Conservation (phyloP, 2,113 vertebrate genomes). For the Pelusios castaneus region DNA sequence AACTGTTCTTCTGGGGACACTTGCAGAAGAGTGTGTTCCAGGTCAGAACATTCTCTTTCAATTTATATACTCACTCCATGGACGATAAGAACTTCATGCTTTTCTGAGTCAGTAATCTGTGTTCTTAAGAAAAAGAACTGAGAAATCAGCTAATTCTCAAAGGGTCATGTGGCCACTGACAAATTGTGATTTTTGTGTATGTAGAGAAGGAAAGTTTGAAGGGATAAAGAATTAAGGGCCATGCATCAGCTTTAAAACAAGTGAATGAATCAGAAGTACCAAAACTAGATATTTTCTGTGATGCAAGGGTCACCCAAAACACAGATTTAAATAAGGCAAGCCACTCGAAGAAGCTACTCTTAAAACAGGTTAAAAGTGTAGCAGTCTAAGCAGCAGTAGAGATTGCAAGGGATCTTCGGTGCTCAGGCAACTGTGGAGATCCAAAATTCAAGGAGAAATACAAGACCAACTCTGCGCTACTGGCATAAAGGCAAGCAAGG, state of each 20-base stretch:
- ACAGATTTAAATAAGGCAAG: neutral
- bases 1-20: neutral
- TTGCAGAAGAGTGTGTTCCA: neutral
- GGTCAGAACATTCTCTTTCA: neutral
- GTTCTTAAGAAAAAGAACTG: neutral
- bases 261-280: neutral
- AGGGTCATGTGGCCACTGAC: too few relatives aligned
- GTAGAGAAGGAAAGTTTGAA: neutral
- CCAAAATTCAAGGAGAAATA: too few relatives aligned
- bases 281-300: neutral
- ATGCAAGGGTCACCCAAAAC: neutral
- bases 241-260: neutral
- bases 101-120: neutral
- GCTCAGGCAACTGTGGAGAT: too few relatives aligned
- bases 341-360: neutral
- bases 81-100: neutral
- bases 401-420: too few relatives aligned
- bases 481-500: too few relatives aligned
- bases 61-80: neutral
- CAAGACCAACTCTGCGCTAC: too few relatives aligned
- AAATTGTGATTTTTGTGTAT: neutral
- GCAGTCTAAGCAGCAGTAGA: neutral
- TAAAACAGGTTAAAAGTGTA: neutral
- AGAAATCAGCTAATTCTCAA: neutral
- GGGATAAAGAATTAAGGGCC: neutral